A percentile compares a stretch with the other conserved stretches of the same genome.
Evolutionary conservation across 2,888 invertebrate genomes (phyloP).

Genomic region (Mythimna vitellina): DNA sequence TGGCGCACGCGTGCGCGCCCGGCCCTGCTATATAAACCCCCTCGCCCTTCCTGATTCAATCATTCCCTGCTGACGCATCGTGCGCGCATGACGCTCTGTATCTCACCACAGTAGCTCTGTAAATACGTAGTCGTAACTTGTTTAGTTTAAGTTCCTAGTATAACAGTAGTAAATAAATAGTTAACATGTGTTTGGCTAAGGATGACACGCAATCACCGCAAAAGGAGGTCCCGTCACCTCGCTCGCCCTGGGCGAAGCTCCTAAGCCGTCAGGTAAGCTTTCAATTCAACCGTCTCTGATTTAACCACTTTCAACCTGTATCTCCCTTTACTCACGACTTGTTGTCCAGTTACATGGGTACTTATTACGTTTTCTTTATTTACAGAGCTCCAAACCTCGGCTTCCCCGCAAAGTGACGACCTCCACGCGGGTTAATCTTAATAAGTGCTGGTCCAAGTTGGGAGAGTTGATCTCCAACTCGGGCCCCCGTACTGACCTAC

Average conservation of each 20-base stretch:
- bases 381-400: conserved; percentile 90
- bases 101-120: conserved; percentile 76
- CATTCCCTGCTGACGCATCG: conserved; percentile 86
- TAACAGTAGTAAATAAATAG: conserved; percentile 73
- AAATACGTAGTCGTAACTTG: conserved; percentile 86
- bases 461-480: conserved; percentile 90
- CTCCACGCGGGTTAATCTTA: conserved; percentile 91
- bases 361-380: conserved; percentile 74
- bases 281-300: conserved; percentile 17
- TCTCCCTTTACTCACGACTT: conserved; percentile 27
- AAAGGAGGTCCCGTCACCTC: conserved; percentile 85
- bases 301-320: conserved; percentile 9
- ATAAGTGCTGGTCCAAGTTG: conserved; percentile 92
- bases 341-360: conserved; percentile 26
- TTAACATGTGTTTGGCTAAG: conserved; percentile 90
- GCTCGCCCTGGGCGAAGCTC: conserved; percentile 91
- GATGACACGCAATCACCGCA: conserved; percentile 84
- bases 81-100: conserved; percentile 81
- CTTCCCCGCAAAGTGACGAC: conserved; percentile 90
- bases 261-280: conserved; percentile 89
- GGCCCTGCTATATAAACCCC: conserved; percentile 81
- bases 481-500: conserved; percentile 84
- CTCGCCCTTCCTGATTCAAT: conserved; percentile 86
- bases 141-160: conserved; percentile 79
- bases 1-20: conserved; percentile 72